Base-by-base conservation (phyloP, 2,113 vertebrate genomes). In the Tetraodon nigroviridis region DNA sequence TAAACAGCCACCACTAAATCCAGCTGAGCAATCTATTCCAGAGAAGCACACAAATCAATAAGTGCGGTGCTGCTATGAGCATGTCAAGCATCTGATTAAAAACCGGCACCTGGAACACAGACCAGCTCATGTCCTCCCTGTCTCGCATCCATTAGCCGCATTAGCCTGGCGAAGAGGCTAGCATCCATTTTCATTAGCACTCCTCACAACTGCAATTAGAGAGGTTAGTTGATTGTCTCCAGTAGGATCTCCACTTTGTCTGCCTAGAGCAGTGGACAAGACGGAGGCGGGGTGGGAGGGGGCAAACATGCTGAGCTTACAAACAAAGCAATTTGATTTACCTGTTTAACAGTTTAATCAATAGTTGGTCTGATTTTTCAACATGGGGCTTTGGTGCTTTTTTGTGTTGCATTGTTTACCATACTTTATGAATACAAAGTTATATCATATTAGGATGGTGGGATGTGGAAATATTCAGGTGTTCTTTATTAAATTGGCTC, bases 151-250 rank as follows among this genome's bases (percentile, higher is more conserved):
- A 87, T 88, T 87, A 78, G 72, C 70, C 60, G 65, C 62, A 84
- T 84, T 82, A 85, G 82, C 80, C 78, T 51, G 5, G 51, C 67
- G 77, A 70, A 83, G 69, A 63, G 63, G 57, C 66, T 79, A 48
- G 4, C 76, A 76, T 87, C 84, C 83, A 84, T 86, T 85, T 84
- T 87, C 82, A 86, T 86, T 83, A 87, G 71, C 81, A 81, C 78
- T 75, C 75, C 64, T 85, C 75, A 76, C 65, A 77, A 73, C 67
- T 8, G 41, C 66, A 85, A 85, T 85, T 85, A 84, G 50, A 76
- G 55, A 74, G 79, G 71, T 74, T 62, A 67, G 79, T 44, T 81
- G 71, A 78, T 84, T 80, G 74, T 76, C 54, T 81, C 61, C 61
- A 65, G 57, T 64, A 61, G 53, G 70, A 71, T 69, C 66, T 69